A percentile compares a stretch with the other conserved stretches of the same genome.
phyloP scores from a whole-genome alignment of 2,888 invertebrate genomes.

The Dolichopus griseipennis region DNA sequence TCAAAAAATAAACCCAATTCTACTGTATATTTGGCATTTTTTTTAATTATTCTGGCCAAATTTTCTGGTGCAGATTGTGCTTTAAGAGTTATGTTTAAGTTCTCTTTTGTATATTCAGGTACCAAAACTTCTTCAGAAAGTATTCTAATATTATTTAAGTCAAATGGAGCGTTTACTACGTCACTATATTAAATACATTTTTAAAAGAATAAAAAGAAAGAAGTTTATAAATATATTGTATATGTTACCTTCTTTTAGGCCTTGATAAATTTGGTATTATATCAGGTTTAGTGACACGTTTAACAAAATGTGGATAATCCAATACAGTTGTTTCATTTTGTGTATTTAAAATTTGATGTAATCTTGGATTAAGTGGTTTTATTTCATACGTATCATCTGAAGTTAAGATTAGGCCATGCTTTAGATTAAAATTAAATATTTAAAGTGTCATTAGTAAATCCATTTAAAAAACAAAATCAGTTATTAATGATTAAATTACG shows the following conservation, averaged over 20 bases:
- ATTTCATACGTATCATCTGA: constrained; percentile 62
- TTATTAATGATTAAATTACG: no score
- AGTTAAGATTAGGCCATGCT: constrained; percentile 61
- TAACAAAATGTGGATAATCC: constrained; percentile 16
- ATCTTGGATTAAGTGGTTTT: constrained; percentile 49
- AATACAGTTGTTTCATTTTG: neutral
- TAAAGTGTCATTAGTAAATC: no score
- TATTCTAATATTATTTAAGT: neutral
- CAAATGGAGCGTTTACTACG: constrained; percentile 15
- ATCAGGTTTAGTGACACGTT: constrained; percentile 13
- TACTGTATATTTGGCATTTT: constrained; percentile 46
- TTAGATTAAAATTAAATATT: constrained; percentile 20
- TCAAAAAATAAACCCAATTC: constrained; percentile 69
- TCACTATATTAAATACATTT: neutral
- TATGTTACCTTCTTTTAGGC: constrained; percentile 20
- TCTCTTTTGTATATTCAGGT: neutral
- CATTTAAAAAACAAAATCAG: no score
- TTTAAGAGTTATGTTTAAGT: neutral
- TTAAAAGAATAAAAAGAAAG: neutral
- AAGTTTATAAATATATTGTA: neutral
- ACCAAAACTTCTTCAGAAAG: no score
- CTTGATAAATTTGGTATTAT: constrained; percentile 18
- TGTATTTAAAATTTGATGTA: constrained; percentile 37
- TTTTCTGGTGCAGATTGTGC: constrained; percentile 22
- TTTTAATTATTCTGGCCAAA: constrained; percentile 20